Conservation (phyloP, 1,140 invertebrate genomes). For the Drosophila subobscura region DNA sequence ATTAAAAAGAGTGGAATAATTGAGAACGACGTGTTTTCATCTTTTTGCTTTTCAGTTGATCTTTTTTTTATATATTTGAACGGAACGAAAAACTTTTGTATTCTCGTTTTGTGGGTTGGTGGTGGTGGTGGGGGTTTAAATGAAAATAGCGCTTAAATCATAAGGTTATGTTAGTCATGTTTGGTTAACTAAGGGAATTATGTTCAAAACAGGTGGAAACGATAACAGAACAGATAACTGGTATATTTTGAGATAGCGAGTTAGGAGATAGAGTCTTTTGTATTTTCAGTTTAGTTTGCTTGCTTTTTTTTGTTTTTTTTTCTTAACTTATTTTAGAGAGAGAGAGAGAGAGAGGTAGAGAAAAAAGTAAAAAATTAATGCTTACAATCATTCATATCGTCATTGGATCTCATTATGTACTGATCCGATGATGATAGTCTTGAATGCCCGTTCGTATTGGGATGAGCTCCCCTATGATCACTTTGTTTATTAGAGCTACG, state of each 20-base stretch:
- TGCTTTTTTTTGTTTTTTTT: constrained; percentile 45
- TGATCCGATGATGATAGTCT: constrained; percentile 84
- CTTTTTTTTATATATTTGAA: constrained; percentile 29
- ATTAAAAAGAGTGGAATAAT: constrained; percentile 21
- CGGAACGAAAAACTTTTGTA: constrained; percentile 62
- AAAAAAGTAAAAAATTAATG: constrained; percentile 82
- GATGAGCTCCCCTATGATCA: constrained; percentile 84
- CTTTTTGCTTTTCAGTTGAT: constrained; percentile 54
- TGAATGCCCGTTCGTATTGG: constrained; percentile 84
- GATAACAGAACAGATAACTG: constrained; percentile 59
- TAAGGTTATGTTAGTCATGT: constrained; percentile 66
- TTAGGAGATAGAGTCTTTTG: constrained; percentile 72
- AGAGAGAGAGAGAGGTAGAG: constrained; percentile 64
- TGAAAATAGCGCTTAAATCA: constrained; percentile 60
- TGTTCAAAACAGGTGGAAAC: constrained; percentile 49
- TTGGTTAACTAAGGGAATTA: constrained; percentile 53
- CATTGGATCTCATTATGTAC: constrained; percentile 84
- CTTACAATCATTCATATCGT: constrained; percentile 84
- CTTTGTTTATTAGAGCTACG: constrained; percentile 84
- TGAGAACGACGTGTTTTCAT: constrained; percentile 57
- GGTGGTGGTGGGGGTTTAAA: constrained; percentile 11
- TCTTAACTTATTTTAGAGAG: constrained; percentile 66
- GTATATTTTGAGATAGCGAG: constrained; percentile 78
- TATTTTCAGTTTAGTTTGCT: constrained; percentile 56
- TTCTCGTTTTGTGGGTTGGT: constrained; percentile 46